Evolutionary conservation across 37 sponge, comb jelly and placozoan genomes (phyloP).

Genomic region (Dysidea cf. avara): DNA sequence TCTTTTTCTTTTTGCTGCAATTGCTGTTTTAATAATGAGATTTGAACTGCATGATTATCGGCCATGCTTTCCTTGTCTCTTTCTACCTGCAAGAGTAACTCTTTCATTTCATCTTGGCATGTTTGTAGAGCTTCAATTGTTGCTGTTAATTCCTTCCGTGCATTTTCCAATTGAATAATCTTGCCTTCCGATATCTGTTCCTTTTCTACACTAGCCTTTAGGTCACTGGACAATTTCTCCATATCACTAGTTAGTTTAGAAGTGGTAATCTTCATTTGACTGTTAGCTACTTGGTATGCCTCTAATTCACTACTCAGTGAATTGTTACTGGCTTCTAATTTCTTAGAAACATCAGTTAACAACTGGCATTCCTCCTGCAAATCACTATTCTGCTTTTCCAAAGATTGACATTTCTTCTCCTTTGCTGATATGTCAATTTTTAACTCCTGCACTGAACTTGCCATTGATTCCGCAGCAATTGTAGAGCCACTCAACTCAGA

Average conservation of each 20-base stretch:
- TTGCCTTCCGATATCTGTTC: slow-evolving; percentile 25
- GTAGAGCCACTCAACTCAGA: neutral
- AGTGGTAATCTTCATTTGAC: neutral
- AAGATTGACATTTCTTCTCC: slow-evolving; percentile 3
- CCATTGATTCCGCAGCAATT: neutral
- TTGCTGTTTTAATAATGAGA: neutral
- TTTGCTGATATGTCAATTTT: neutral
- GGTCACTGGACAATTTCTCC: neutral
- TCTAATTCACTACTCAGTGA: neutral
- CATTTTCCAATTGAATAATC: slow-evolving; percentile 12
- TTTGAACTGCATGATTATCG: neutral
- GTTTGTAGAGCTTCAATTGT: slow-evolving; percentile 15
- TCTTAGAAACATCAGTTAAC: too few relatives aligned
- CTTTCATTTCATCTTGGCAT: slow-evolving; percentile 19
- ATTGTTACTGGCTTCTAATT: too few relatives aligned
- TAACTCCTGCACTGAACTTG: neutral
- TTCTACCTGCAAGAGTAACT: slow-evolving; percentile 13
- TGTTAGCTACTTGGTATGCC: neutral
- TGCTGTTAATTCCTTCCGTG: slow-evolving; percentile 7
- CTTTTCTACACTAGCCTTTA: neutral
- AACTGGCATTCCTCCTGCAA: neutral
- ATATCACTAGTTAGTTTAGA: slow-evolving; percentile 15
- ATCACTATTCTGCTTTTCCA: neutral
- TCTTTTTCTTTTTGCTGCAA: slow-evolving; percentile 9
- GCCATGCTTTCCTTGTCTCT: neutral